Evolutionary conservation across 1,140 invertebrate species (phyloP), one percentile per base, ranked within the genome.

Genomic region (Drosophila paulistorum): DNA sequence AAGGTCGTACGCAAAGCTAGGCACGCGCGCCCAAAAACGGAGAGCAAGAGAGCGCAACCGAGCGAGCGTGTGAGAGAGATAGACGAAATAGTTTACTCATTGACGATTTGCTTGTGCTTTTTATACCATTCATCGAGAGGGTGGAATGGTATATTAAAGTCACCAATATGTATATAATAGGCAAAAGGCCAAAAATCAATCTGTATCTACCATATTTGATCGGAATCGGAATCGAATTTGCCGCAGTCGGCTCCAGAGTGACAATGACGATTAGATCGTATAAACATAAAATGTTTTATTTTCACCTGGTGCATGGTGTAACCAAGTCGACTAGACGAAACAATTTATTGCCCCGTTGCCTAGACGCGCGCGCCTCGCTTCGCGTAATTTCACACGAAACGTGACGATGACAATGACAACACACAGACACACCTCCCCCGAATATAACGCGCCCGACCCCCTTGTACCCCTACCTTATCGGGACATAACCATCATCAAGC

Each of bases 361-460:
- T 60, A 74, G 78, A 66, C 78, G 75, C 82, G 79, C 76, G 84
- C 65, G 57, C 65, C 57, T 83, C 71, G 74, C 72, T 74, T 87
- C 83, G 83, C 83, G 73, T 89, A 80, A 89, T 80, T 87, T 89
- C 80, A 80, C 84, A 89, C 75, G 68, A 87, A 89, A 87, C 83
- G 83, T 87, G 83, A 89, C 83, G 79, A 87, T 71, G 77, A 66
- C 71, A 77, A 87, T 71, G 76, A 68, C 30, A 30, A 30, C 30
- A 30, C 30, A 30, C 30, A 30, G 30, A 30, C 70, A 77, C 65
- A 68, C 35, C 55, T 30, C 37, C 23, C 42, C 42, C 33, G 30
- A 30, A 30, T 30, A 30, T 30, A 30, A 30, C 30, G 30, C 30
- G 30, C 11, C 2, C 23, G 23, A 3, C 67, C 37, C 71, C 26